These are phyloP conservation scores for Zhuqinia jingwanae DNA, from an alignment of 2,888 invertebrate genomes.

Conservation along the genomic window DNA sequence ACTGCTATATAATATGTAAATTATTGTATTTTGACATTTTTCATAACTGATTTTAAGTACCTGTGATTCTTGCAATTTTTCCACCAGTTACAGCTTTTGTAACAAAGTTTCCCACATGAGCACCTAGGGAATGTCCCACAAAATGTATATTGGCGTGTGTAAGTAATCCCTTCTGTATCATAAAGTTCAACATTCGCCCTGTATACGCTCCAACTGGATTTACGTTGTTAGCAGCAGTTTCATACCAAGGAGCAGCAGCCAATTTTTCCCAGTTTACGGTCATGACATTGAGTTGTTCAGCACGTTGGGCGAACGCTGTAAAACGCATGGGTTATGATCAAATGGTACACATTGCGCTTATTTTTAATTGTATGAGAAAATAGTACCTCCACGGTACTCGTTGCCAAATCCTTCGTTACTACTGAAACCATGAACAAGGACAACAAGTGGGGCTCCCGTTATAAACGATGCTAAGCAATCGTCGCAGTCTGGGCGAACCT, in stretches of 20 bases:
- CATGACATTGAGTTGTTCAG: constrained; percentile 83
- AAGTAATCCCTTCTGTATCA: constrained; percentile 83
- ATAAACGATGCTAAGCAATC: constrained; percentile 47
- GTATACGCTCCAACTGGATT: constrained; percentile 84
- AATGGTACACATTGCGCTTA: no score
- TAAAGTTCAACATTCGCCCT: constrained; percentile 84
- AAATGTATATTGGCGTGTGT: constrained; percentile 84
- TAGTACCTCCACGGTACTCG: constrained; percentile 38
- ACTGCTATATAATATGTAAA: neutral
- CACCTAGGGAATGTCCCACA: constrained; percentile 85
- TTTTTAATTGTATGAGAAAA: neutral
- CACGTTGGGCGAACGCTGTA: constrained; percentile 2
- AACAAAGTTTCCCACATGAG: constrained; percentile 83
- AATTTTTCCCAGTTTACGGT: constrained; percentile 84
- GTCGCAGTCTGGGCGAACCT: constrained; percentile 45
- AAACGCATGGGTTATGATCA: no score
- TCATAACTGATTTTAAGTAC: no score
- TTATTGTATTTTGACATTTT: no score
- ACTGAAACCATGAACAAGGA: constrained; percentile 77
- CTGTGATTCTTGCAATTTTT: constrained; percentile 54
- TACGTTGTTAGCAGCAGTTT: constrained; percentile 84
- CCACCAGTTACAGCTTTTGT: constrained; percentile 13
- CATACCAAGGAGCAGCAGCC: constrained; percentile 86
- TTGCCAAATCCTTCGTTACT: constrained; percentile 64
- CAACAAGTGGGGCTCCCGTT: constrained; percentile 69